Conservation (phyloP, 1,140 invertebrate species). For the Euwallacea fornicatus region DNA sequence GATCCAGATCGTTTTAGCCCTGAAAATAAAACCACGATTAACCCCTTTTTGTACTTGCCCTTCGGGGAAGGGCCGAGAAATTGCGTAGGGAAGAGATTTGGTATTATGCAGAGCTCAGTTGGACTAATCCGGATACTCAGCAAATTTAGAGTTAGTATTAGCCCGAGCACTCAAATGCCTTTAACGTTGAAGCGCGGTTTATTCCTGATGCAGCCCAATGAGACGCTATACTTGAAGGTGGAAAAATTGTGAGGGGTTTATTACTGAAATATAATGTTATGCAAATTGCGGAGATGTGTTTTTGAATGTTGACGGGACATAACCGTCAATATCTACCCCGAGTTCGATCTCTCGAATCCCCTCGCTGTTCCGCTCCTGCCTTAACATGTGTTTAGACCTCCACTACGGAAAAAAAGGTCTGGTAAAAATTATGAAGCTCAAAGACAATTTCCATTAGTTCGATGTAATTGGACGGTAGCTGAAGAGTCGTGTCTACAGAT, state of each 20-base stretch:
- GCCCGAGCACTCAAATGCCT: conserved; percentile 31
- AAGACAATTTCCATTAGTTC: too few relatives aligned
- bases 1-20: conserved; percentile 55
- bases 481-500: too few relatives aligned
- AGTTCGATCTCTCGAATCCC: too few relatives aligned
- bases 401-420: too few relatives aligned
- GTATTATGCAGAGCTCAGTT: conserved; percentile 50
- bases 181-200: conserved; percentile 23
- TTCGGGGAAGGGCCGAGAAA: conserved; percentile 60
- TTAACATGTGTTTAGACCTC: too few relatives aligned
- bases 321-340: too few relatives aligned
- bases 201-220: conserved; percentile 26
- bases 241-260: conserved; percentile 14
- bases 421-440: too few relatives aligned
- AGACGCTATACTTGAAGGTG: conserved; percentile 33
- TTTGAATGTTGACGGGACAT: too few relatives aligned
- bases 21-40: conserved; percentile 46
- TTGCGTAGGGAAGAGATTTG: conserved; percentile 57
- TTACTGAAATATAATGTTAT: too few relatives aligned
- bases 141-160: conserved; percentile 42
- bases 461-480: too few relatives aligned
- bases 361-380: too few relatives aligned
- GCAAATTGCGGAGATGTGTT: too few relatives aligned
- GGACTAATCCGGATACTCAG: conserved; percentile 45
- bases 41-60: conserved; percentile 55